These are phyloP conservation scores for Acrocephalus arundinaceus DNA, from an alignment of 2,113 vertebrate species.

Conservation along the genomic window DNA sequence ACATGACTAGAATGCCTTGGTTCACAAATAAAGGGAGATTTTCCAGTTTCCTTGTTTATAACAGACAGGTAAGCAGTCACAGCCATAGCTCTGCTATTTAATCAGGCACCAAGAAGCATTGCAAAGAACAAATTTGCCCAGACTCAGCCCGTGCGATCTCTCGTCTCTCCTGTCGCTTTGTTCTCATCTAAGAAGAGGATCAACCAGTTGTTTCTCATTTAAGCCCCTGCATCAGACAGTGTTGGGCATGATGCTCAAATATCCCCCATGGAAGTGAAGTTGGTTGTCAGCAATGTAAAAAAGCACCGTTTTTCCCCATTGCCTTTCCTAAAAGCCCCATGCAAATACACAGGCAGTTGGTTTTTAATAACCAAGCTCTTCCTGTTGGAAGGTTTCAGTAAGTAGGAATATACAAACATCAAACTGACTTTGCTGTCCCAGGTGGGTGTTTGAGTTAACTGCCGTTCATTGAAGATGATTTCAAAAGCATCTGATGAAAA, in stretches of 20 bases:
- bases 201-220: constrained; percentile 33
- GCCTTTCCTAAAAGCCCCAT: neutral
- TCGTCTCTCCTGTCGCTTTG: neutral
- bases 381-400: neutral
- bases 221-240: neutral
- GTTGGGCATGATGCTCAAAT: neutral
- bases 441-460: neutral
- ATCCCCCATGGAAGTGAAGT: neutral
- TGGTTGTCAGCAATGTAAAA: neutral
- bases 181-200: constrained; percentile 4
- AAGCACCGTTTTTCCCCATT: neutral
- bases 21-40: neutral
- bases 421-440: neutral
- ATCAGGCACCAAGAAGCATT: neutral
- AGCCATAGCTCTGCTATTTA: neutral
- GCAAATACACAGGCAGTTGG: neutral
- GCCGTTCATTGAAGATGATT: neutral
- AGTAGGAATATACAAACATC: neutral
- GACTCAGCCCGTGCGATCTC: neutral
- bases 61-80: neutral
- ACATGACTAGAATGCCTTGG: neutral
- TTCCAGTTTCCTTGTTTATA: neutral
- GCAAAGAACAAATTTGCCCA: neutral
- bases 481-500: constrained; percentile 1
- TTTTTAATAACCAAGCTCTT: neutral